phyloP scores from a whole-genome alignment of 1,140 invertebrate species.

The Drosophila eugracilis region DNA sequence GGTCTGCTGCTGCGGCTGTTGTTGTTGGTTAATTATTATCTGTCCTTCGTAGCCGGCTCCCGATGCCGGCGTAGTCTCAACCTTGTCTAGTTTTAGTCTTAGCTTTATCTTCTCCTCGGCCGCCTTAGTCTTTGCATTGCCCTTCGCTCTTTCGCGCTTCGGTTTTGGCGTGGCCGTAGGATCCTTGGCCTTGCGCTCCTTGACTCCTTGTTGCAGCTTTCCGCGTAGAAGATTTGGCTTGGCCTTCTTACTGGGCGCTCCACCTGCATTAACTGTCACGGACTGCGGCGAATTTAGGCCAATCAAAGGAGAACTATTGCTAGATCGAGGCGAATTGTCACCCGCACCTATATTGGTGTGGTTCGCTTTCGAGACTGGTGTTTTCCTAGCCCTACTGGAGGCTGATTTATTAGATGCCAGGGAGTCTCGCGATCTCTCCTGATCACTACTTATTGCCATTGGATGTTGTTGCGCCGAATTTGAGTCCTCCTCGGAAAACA shows the following conservation, averaged over 20 bases:
- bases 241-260: conserved; percentile 55
- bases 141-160: conserved; percentile 79
- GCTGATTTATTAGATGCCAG: conserved; percentile 75
- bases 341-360: conserved; percentile 37
- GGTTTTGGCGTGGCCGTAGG: conserved; percentile 56
- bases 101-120: conserved; percentile 92
- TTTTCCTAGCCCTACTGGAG: conserved; percentile 70
- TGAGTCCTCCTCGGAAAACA: conserved; percentile 87
- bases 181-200: conserved; percentile 79
- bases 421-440: conserved; percentile 77
- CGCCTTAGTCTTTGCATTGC: conserved; percentile 82
- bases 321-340: conserved; percentile 61
- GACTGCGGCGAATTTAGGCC: conserved; percentile 38
- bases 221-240: conserved; percentile 77
- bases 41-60: conserved; percentile 56
- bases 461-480: conserved; percentile 84
- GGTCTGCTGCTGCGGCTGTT: conserved; percentile 41
- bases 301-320: conserved; percentile 64
- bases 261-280: not conserved
- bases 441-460: conserved; percentile 86
- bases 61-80: conserved; percentile 89
- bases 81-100: conserved; percentile 92
- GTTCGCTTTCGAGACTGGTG: conserved; percentile 51
- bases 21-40: conserved; percentile 44
- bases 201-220: conserved; percentile 80